Conservation (phyloP, 2,797 vertebrate species). For the Coreius guichenoti region DNA sequence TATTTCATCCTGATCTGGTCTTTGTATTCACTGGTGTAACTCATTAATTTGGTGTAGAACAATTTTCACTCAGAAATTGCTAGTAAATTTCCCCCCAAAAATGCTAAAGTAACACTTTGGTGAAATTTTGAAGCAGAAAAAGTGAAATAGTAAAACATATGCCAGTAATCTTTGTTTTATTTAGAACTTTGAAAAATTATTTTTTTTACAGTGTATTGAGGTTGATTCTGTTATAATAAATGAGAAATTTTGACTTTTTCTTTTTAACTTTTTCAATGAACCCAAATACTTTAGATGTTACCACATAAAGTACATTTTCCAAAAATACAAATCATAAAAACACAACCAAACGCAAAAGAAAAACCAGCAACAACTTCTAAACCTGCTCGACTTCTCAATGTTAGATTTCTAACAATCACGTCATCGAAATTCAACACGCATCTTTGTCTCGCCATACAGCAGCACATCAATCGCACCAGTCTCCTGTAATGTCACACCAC, state of each 20-base stretch:
- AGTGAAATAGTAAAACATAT: not conserved
- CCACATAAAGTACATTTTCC: not conserved
- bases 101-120: not conserved
- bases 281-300: not conserved
- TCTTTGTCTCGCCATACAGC: not conserved
- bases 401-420: not conserved
- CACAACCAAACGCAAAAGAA: not conserved
- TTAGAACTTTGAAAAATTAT: not conserved
- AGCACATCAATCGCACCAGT: not conserved
- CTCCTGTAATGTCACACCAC: slow-evolving; percentile 41
- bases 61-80: not conserved
- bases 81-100: too few relatives aligned
- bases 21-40: not conserved
- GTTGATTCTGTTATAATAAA: not conserved
- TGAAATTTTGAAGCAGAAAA: not conserved
- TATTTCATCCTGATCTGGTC: too few relatives aligned
- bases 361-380: not conserved
- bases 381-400: not conserved
- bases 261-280: not conserved
- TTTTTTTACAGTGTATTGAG: not conserved
- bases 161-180: not conserved
- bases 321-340: not conserved
- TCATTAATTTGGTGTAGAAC: not conserved
- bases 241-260: too few relatives aligned
- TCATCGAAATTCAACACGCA: not conserved